Conservation (phyloP, 2,113 vertebrate genomes). For the Esox niger region DNA sequence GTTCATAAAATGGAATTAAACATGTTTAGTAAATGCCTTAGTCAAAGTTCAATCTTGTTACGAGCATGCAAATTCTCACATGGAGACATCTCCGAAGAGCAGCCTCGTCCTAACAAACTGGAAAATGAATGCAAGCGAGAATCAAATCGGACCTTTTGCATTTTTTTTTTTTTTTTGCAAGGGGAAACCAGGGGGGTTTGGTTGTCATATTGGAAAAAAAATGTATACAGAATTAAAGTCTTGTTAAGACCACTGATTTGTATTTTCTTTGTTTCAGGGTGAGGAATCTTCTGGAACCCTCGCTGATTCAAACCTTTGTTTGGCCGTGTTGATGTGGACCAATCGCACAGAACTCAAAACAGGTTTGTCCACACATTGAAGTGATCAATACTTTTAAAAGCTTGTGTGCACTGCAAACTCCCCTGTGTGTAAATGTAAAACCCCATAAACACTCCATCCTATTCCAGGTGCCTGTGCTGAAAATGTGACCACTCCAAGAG, state of each 20-base stretch:
- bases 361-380: slow-evolving; percentile 21
- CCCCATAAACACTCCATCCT: not conserved
- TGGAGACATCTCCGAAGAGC: slow-evolving; percentile 62
- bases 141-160: slow-evolving; percentile 42
- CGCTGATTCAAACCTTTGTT: slow-evolving; percentile 22
- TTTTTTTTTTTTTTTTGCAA: slow-evolving; percentile 12
- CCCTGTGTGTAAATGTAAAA: not conserved
- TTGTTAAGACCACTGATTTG: slow-evolving; percentile 35
- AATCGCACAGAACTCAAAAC: not conserved
- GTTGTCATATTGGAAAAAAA: slow-evolving; percentile 20
- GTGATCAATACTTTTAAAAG: not conserved
- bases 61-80: slow-evolving; percentile 66
- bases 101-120: slow-evolving; percentile 48
- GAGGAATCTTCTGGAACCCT: slow-evolving; percentile 31
- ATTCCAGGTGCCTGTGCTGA: slow-evolving; percentile 8
- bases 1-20: slow-evolving; percentile 8
- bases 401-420: not conserved
- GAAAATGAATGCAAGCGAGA: slow-evolving; percentile 47
- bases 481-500: not conserved
- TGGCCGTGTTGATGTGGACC: slow-evolving; percentile 14
- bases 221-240: slow-evolving; percentile 36
- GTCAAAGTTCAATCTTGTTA: slow-evolving; percentile 32
- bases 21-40: slow-evolving; percentile 13
- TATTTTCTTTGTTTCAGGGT: slow-evolving; percentile 66
- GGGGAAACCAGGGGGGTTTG: not conserved